Base-by-base conservation (phyloP, 2,113 vertebrate species). In the Alosa alosa region DNA sequence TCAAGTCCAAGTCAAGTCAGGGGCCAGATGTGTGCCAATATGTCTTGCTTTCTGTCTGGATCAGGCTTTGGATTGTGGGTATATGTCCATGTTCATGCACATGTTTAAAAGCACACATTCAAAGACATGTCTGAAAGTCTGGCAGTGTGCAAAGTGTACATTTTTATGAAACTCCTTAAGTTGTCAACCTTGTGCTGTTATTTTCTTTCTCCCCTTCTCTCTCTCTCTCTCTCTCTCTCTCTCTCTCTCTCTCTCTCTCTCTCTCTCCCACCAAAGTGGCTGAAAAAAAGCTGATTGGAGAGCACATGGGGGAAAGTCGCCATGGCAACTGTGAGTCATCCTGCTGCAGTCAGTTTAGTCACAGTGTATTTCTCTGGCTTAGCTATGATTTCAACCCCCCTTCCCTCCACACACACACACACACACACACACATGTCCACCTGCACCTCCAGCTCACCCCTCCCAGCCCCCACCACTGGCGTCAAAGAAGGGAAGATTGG, bases 261-360 rank as follows among this genome's bases (percentile, higher is more conserved):
- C 17, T 64, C n/a, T 0, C 6, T 86, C 83, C 2, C 72, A 52
- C 25, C 84, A 72, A 0, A 1, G 31, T 25, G 20, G 89, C 83
- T 64, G 31, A 87, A 93, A 87, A 93, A 91, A 85, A 49, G 6
- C 90, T 90, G 91, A 93, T 83, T 92, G 93, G 25, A 91, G 89
- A 89, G 91, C 92, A 90, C 90, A 52, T 86, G 93, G 93, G 92
- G 93, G 88, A 84, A 86, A 84, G 95, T 95, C 95, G 87, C 94
- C 92, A 93, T 94, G 84, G 95, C 90, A 95, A 95, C 94, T 90
- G 91, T 95, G 95, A 96, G 94, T 95, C 95, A 95, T 95, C 92
- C 93, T 95, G 89, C 91, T 93, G 91, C 90, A 93, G 91, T 91
- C 5, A 36, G 87, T 93, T 94, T 91, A 90, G 92, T 95, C 86